Conservation (phyloP, 2,888 invertebrate genomes). For the Flexamia atlantica region DNA sequence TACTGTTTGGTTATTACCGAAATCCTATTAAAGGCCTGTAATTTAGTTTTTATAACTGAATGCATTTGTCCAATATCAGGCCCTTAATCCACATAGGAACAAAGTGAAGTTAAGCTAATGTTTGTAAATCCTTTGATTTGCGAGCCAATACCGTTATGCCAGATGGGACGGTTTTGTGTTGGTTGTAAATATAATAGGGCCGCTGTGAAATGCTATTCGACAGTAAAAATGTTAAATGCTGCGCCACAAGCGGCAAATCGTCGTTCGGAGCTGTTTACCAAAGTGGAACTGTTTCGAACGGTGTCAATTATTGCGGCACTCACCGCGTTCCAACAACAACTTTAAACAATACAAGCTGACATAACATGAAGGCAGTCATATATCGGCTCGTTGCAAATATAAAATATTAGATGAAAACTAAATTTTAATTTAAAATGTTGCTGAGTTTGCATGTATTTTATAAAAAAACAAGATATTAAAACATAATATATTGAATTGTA, state of each 20-base stretch:
- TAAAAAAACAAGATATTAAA: too few species aligned
- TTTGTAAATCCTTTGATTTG: slow-evolving; percentile 46
- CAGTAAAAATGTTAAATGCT: background rate
- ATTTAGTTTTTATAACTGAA: slow-evolving; percentile 15
- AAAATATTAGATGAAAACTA: too few species aligned
- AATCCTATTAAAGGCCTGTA: slow-evolving; percentile 42
- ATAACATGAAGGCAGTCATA: too few species aligned
- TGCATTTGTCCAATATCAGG: background rate
- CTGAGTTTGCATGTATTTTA: too few species aligned
- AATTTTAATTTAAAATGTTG: too few species aligned
- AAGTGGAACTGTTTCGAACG: background rate
- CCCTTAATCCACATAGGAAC: slow-evolving; percentile 12
- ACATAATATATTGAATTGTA: too few species aligned
- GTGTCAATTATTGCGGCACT: too few species aligned
- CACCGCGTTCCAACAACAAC: too few species aligned
- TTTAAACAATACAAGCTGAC: too few species aligned
- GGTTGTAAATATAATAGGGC: slow-evolving; percentile 25
- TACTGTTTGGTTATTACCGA: slow-evolving; percentile 14
- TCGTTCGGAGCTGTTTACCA: background rate
- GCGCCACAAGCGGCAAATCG: background rate
- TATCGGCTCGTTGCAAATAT: too few species aligned
- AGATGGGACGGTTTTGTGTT: slow-evolving; percentile 40
- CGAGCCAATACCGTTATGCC: slow-evolving; percentile 28
- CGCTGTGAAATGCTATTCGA: slow-evolving; percentile 5
- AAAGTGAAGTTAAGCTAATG: slow-evolving; percentile 48